Conservation (phyloP, 2,888 invertebrate genomes). For the Cordylochernes scorpioides region DNA sequence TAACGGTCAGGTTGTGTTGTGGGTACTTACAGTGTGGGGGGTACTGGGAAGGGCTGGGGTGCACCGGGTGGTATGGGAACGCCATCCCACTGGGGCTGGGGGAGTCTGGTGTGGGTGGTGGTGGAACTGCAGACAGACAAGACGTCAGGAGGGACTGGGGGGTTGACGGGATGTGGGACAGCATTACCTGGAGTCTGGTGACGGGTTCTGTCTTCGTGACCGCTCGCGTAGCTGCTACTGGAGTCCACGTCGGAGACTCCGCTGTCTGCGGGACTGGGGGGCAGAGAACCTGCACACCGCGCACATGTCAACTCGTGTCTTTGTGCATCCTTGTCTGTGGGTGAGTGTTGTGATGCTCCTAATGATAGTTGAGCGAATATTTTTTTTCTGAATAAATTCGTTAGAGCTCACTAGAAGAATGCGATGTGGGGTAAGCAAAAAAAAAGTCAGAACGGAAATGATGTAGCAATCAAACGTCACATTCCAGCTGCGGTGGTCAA, state of each 20-base stretch:
- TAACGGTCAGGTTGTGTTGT: too few relatives aligned
- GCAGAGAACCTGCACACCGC: conserved; percentile 55
- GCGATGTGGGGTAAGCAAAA: too few relatives aligned
- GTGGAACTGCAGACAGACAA: conserved; percentile 6
- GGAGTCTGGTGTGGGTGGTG: conserved; percentile 8
- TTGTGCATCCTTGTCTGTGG: too few relatives aligned
- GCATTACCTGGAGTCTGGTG: background rate
- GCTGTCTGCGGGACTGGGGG: conserved; percentile 87
- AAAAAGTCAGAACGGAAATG: too few relatives aligned
- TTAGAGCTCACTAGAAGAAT: too few relatives aligned
- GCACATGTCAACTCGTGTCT: too few relatives aligned
- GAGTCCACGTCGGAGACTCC: conserved; percentile 91
- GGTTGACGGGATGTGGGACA: background rate
- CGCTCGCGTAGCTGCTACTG: conserved; percentile 42
- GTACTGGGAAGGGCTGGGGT: background rate
- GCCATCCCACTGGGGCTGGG: conserved; percentile 8
- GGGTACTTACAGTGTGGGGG: too few relatives aligned
- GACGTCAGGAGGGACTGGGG: background rate
- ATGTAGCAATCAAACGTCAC: too few relatives aligned
- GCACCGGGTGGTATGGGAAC: conserved; percentile 4
- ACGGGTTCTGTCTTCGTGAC: conserved; percentile 32
- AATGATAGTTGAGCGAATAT: too few relatives aligned
- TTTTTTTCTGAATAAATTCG: too few relatives aligned
- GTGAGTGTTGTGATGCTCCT: too few relatives aligned
- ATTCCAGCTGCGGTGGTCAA: too few relatives aligned